Base-by-base conservation (phyloP, 2,888 invertebrate species). In the Tipula unca region DNA sequence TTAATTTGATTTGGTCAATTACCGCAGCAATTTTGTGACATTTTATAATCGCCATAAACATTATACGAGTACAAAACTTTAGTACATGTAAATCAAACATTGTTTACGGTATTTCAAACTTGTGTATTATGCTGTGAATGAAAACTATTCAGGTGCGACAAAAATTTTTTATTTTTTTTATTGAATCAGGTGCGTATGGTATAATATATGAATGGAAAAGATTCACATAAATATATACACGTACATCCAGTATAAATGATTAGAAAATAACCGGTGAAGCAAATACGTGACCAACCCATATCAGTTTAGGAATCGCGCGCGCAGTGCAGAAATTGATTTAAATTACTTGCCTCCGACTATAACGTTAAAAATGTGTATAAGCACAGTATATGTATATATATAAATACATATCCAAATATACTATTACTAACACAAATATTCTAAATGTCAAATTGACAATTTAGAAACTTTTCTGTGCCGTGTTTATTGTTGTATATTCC, bases 71-170 rank as follows among this genome's bases (percentile, higher is more conserved):
- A 32, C 32, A 32, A 32, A 32, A 6, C 6, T 32, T 32, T 32
- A n/a, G n/a, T n/a, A n/a, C n/a, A n/a, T n/a, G n/a, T n/a, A 32
- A 48, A 48, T 48, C 48, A 48, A 48, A 48, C 6, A 48, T 32
- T 32, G 6, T 32, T 1, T 17, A 69, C 69, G 69, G 69, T 69
- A 25, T 69, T 48, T 48, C 6, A 6, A 25, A 3, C n/a, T 69
- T 8, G 20, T n/a, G 4, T 32, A 32, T 32, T 6, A 32, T 32
- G 32, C 32, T 32, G 32, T 25, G 69, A 69, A 17, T 69, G 48
- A 69, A 69, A 69, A 69, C 69, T 69, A 69, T 69, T 69, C 69
- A 69, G 69, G 69, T 69, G 25, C 69, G 69, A 69, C 69, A 69
- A 69, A 6, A 6, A n/a, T n/a, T n/a, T 48, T 48, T 48, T 48